phyloP scores from a whole-genome alignment of 2,888 invertebrate genomes.

The Steinernema hermaphroditum region DNA sequence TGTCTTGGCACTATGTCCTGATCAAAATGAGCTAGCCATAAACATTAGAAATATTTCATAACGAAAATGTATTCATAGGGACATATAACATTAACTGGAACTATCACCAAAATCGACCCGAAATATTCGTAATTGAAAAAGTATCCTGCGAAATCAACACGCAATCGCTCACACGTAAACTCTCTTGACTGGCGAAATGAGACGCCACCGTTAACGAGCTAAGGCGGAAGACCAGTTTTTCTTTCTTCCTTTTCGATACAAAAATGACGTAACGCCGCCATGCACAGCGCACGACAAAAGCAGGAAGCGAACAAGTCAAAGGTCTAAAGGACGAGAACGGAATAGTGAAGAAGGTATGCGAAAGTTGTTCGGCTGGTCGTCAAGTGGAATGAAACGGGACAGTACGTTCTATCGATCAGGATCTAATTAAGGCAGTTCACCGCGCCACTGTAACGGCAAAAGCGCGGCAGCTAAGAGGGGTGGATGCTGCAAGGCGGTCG shows the following conservation, averaged over 20 bases:
- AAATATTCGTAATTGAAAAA: too few species aligned
- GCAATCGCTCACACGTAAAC: too few species aligned
- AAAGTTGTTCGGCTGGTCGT: background rate
- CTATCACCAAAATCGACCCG: too few species aligned
- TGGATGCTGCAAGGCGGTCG: background rate
- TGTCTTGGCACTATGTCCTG: too few species aligned
- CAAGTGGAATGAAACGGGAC: background rate
- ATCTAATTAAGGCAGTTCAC: slow-evolving; percentile 22
- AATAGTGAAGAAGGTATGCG: too few species aligned
- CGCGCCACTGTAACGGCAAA: slow-evolving; percentile 16
- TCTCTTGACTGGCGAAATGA: background rate
- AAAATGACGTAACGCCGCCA: background rate
- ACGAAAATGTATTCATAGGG: too few species aligned
- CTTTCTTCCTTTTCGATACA: background rate
- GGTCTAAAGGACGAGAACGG: background rate
- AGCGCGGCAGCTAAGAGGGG: background rate
- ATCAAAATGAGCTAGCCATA: too few species aligned
- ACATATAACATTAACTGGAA: too few species aligned
- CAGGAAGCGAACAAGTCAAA: slow-evolving; percentile 5
- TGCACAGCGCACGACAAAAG: background rate
- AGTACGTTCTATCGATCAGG: slow-evolving; percentile 8
- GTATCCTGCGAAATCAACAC: too few species aligned
- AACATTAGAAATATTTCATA: too few species aligned
- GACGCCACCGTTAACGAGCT: background rate
- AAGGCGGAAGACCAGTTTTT: background rate